Percentiles rank a stretch among this genome's conserved stretches.
phyloP scores from a whole-genome alignment of 2,888 invertebrate species.

The Cryptus viduatorius region DNA sequence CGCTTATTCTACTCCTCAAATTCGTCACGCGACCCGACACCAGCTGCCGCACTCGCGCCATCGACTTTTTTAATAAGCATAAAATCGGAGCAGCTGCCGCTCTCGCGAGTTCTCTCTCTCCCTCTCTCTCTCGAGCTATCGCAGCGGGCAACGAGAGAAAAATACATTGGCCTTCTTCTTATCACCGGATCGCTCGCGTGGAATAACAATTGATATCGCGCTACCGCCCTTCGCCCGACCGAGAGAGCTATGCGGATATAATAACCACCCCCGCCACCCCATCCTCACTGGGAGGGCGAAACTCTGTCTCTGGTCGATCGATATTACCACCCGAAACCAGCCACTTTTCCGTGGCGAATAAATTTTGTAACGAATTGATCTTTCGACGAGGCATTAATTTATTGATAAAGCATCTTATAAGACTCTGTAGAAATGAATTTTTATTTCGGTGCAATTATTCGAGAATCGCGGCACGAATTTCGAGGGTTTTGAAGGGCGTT shows the following conservation, averaged over 20 bases:
- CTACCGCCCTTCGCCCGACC: constrained; percentile 33
- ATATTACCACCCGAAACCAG: constrained; percentile 65
- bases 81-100: constrained; percentile 76
- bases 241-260: constrained; percentile 66
- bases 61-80: constrained; percentile 76
- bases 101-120: constrained; percentile 14
- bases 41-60: constrained; percentile 71
- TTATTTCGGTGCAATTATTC: not conserved
- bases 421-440: constrained; percentile 22
- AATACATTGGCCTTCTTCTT: constrained; percentile 70
- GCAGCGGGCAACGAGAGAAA: constrained; percentile 62
- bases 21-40: constrained; percentile 77
- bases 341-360: constrained; percentile 59
- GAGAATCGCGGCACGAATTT: not conserved
- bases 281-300: not conserved
- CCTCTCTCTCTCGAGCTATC: constrained; percentile 53
- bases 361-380: constrained; percentile 56
- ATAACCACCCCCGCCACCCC: constrained; percentile 60
- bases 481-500: not conserved
- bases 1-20: constrained; percentile 69
- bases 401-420: constrained; percentile 41
- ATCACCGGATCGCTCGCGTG: constrained; percentile 72
- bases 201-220: constrained; percentile 72
- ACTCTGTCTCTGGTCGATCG: constrained; percentile 46
- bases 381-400: constrained; percentile 58